Conservation (phyloP, 2,113 vertebrate species). For the Tapirus terrestris region DNA sequence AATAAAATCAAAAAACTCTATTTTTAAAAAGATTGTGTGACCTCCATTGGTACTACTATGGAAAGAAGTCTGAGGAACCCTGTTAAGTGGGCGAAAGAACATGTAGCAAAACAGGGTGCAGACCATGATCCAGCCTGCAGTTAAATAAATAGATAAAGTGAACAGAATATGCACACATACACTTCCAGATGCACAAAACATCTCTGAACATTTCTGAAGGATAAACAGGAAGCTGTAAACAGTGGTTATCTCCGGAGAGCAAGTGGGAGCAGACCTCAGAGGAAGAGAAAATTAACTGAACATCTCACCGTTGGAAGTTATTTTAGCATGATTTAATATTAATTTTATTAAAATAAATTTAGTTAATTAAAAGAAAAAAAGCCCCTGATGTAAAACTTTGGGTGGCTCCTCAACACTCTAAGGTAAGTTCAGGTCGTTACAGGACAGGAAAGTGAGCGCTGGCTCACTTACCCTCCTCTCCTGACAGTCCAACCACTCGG, state of each 20-base stretch:
- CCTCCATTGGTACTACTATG: not conserved
- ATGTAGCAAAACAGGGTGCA: not conserved
- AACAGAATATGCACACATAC: not conserved
- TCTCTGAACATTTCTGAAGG: not conserved
- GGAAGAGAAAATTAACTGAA: not conserved
- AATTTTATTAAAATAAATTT: conserved; percentile 29
- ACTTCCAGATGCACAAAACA: not conserved
- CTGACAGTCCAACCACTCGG: accelerated
- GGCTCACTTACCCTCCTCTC: not conserved
- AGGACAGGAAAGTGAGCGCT: not conserved
- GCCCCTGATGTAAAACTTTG: not conserved
- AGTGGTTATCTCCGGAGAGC: not conserved
- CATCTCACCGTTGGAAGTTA: not conserved
- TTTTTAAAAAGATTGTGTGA: not conserved
- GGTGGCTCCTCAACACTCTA: not conserved
- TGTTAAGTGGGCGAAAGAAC: not conserved
- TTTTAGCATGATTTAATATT: not conserved
- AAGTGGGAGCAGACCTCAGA: not conserved
- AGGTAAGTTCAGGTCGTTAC: not conserved
- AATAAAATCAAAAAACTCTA: not conserved
- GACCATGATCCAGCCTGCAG: not conserved
- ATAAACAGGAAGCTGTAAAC: not conserved
- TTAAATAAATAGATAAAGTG: not conserved
- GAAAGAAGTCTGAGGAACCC: not conserved
- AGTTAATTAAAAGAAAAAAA: not conserved